Conservation (phyloP, 2,797 vertebrate species). For the Uromys caudimaculatus region DNA sequence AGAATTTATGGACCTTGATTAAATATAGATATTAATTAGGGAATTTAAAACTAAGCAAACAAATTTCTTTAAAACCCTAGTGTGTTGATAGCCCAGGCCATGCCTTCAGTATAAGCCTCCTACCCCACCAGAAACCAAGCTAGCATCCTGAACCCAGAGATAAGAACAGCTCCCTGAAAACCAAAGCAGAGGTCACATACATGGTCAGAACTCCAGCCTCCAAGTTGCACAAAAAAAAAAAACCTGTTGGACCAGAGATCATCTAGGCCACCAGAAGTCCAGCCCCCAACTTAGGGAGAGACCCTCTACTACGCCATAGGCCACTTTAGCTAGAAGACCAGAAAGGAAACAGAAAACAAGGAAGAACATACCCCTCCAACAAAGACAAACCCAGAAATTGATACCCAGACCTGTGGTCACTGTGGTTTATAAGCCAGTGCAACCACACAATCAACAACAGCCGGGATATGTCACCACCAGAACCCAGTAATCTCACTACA, state of each 20-base stretch:
- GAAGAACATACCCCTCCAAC: background rate
- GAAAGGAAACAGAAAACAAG: background rate
- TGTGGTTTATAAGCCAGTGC: background rate
- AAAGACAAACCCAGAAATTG: background rate
- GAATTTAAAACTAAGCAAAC: slow-evolving; percentile 27
- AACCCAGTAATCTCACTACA: no score
- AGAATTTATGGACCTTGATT: background rate
- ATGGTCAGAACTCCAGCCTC: background rate
- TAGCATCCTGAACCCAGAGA: background rate
- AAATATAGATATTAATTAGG: slow-evolving; percentile 21
- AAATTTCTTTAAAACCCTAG: background rate
- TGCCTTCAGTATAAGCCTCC: background rate
- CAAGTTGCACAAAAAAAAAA: background rate
- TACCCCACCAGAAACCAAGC: background rate
- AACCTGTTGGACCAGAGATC: background rate
- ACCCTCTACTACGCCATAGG: background rate
- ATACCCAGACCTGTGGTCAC: background rate
- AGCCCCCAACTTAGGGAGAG: background rate
- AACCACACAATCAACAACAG: background rate
- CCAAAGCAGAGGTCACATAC: background rate
- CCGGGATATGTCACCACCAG: background rate
- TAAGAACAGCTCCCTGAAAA: background rate
- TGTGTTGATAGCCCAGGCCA: background rate
- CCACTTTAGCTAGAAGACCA: background rate
- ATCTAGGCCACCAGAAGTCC: background rate